Percentiles rank a stretch among this genome's conserved stretches.
These are phyloP conservation scores for Nicator chloris DNA, from an alignment of 2,113 vertebrate genomes.

Conservation along the genomic window DNA sequence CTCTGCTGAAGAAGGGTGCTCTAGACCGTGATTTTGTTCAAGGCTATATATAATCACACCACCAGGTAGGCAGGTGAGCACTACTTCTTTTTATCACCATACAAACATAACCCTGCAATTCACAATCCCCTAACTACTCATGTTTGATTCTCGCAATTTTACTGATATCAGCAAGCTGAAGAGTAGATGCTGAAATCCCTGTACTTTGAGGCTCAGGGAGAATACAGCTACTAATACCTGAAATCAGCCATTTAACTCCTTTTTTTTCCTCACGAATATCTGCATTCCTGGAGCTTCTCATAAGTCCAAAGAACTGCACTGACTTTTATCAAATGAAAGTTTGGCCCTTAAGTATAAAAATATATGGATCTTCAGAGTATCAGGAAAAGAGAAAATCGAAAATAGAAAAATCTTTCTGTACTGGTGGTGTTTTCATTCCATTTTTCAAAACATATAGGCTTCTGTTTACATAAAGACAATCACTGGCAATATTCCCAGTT, in stretches of 20 bases:
- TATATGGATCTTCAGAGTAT: not conserved
- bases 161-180: not conserved
- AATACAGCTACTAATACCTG: not conserved
- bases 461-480: slow-evolving; percentile 7
- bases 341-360: not conserved
- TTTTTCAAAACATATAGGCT: not conserved
- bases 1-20: not conserved
- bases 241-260: not conserved
- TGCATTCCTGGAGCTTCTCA: not conserved
- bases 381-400: too few relatives aligned
- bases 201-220: not conserved
- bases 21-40: not conserved
- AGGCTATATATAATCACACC: not conserved
- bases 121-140: rapidly evolving
- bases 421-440: not conserved
- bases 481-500: not conserved
- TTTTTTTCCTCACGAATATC: not conserved
- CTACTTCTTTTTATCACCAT: not conserved
- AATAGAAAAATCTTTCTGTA: not conserved
- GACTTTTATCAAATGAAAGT: not conserved
- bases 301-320: not conserved
- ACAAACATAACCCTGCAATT: not conserved
- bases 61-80: not conserved
- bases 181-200: not conserved
- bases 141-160: not conserved